Conservation (phyloP, 2,888 invertebrate species). For the Cyclophora albipunctata region DNA sequence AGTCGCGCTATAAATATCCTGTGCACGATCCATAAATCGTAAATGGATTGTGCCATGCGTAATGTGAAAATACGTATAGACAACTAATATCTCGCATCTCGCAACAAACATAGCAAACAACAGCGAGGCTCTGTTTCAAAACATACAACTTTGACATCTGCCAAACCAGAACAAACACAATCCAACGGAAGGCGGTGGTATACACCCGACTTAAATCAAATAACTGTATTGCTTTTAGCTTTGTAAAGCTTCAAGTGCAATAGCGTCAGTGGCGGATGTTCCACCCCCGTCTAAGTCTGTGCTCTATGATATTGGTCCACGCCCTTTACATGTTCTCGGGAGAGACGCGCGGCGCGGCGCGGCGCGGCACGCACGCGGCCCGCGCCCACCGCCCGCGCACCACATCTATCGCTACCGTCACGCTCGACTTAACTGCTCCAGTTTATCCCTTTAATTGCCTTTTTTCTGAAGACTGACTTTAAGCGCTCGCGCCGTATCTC, state of each 20-base stretch:
- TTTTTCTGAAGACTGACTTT: conserved; percentile 69
- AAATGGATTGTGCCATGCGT: conserved; percentile 9
- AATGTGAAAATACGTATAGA: conserved; percentile 24
- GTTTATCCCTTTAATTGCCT: conserved; percentile 74
- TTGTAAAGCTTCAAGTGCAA: conserved; percentile 74
- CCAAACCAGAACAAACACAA: conserved; percentile 74
- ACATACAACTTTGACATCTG: conserved; percentile 74
- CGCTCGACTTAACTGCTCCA: conserved; percentile 66
- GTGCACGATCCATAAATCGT: conserved; percentile 7
- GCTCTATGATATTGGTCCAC: conserved; percentile 74
- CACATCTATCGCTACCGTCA: conserved; percentile 59
- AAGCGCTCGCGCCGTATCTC: conserved; percentile 69
- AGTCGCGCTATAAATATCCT: too few relatives aligned
- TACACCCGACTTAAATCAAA: conserved; percentile 74
- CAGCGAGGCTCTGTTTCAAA: conserved; percentile 63
- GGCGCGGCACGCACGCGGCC: conserved; percentile 20
- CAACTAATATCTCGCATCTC: conserved; percentile 51
- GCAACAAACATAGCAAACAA: conserved; percentile 63
- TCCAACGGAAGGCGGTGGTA: conserved; percentile 66
- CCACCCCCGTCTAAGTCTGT: conserved; percentile 63
- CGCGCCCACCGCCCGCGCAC: conserved; percentile 23
- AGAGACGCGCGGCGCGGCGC: conserved; percentile 44
- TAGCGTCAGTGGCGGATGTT: conserved; percentile 70
- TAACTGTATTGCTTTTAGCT: conserved; percentile 76
- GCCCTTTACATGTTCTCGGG: conserved; percentile 70